phyloP scores from a whole-genome alignment of 2,797 vertebrate species.

The Pelodytes ibericus region DNA sequence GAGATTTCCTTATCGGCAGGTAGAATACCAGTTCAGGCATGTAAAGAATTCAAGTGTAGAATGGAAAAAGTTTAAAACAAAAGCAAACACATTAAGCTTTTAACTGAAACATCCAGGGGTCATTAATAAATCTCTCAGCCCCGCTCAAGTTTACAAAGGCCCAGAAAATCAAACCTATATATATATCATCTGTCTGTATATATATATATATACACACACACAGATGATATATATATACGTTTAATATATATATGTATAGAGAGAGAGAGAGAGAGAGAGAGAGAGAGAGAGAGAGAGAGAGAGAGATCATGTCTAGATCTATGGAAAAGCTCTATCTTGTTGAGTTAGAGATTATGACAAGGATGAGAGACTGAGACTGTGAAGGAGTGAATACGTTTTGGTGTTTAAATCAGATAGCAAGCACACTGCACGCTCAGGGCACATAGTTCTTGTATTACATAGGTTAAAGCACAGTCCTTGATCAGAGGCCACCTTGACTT shows the following conservation, averaged over 20 bases:
- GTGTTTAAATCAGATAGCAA: constrained; percentile 10
- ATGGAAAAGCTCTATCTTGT: too few species aligned
- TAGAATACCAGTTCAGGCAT: constrained; percentile 65
- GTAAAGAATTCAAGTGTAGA: constrained; percentile 67
- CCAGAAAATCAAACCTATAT: not conserved
- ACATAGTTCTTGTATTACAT: constrained; percentile 24
- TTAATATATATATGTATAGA: too few species aligned
- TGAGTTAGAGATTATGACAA: too few species aligned
- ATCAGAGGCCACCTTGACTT: constrained; percentile 17
- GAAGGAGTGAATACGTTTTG: too few species aligned
- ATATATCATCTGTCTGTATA: too few species aligned
- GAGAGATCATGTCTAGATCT: too few species aligned
- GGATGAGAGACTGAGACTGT: too few species aligned
- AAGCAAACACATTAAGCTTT: constrained; percentile 56
- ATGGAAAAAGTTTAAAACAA: constrained; percentile 50
- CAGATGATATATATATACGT: too few species aligned
- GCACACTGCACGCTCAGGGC: constrained; percentile 13
- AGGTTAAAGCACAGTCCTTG: constrained; percentile 24
- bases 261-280: too few species aligned
- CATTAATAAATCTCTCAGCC: constrained; percentile 32
- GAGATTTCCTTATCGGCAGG: constrained; percentile 64
- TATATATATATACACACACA: too few species aligned
- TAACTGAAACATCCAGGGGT: constrained; percentile 44
- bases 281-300: too few species aligned
- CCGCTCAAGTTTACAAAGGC: not conserved